phyloP scores from a whole-genome alignment of 2,888 invertebrate genomes.

The Saturnia japonica region DNA sequence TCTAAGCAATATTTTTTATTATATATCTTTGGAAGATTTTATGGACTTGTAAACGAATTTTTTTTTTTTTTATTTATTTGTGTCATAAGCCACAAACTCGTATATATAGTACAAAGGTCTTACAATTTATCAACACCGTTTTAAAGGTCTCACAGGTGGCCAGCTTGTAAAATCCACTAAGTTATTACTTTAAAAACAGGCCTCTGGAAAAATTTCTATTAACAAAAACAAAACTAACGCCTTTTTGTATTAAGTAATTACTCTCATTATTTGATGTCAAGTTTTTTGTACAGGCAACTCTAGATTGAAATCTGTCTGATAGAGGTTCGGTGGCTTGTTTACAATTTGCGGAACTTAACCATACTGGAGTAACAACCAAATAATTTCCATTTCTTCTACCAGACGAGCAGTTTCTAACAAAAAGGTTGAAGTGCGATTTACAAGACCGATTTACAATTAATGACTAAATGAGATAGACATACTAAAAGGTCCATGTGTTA shows the following conservation, averaged over 20 bases:
- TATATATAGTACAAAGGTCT: neutral
- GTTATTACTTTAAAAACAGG: neutral
- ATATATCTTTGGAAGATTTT: no score
- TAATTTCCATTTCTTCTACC: neutral
- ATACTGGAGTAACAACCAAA: neutral
- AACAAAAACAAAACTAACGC: conserved; percentile 1
- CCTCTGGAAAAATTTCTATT: neutral
- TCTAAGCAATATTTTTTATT: no score
- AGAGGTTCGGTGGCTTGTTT: neutral
- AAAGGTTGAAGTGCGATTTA: neutral
- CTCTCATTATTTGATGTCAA: neutral
- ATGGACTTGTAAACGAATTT: no score
- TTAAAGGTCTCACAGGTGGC: conserved; percentile 1
- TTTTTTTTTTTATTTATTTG: no score
- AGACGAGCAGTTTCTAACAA: neutral
- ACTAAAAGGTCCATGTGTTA: no score
- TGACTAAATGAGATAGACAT: neutral
- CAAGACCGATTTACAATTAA: no score
- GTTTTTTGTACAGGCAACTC: neutral
- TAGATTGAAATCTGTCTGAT: neutral
- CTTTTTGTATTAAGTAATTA: neutral
- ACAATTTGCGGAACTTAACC: neutral
- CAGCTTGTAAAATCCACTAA: neutral
- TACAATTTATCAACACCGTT: neutral
- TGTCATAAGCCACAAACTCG: no score